Base-by-base conservation (phyloP, 2,888 invertebrate genomes). In the Drosophila stalkeri region DNA sequence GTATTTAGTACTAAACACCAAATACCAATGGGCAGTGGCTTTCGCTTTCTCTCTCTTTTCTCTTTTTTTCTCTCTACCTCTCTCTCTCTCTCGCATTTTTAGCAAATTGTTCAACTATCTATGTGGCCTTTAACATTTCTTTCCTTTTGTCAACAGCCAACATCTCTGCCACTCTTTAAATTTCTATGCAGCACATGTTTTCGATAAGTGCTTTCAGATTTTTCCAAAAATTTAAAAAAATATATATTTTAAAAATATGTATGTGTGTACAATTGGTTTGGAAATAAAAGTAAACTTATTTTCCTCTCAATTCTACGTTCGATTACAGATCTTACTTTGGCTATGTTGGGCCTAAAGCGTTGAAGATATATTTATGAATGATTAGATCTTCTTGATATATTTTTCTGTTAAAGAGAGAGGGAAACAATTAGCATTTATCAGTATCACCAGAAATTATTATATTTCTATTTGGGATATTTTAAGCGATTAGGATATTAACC, bases 71-170 rank as follows among this genome's bases (percentile, higher is more conserved):
- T 14, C 37, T 37, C 37, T 3, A 12, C 3, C 37, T 37, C 37
- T 31, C 73, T 59, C 8, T 2, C 20, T 16, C 20, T 37, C 23
- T 11, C 23, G 60, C 73, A 73, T 73, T 70, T 64, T 70, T 60
- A 65, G 55, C 56, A 56, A 59, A 70, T 70, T 74, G 47, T 65
- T 63, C 56, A 66, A 66, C 54, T 70, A 71, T 72, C 71, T 71
- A 67, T 43, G 66, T 67, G 75, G 49, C 71, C 64, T 66, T 64
- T 71, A 75, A 61, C 75, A 65, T 66, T 63, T 71, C 47, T 65
- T 46, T 57, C 44, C 63, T 46, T 52, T 68, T 43, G 37, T 61
- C 61, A 46, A 59, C 44, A 43, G 44, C 20, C 27, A n/a, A 57
- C 18, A 18, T n/a, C 23, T 51, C 11, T 33, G 33, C 8, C 14